phyloP scores from a whole-genome alignment of 2,888 invertebrate genomes.

The Arenicola marina region DNA sequence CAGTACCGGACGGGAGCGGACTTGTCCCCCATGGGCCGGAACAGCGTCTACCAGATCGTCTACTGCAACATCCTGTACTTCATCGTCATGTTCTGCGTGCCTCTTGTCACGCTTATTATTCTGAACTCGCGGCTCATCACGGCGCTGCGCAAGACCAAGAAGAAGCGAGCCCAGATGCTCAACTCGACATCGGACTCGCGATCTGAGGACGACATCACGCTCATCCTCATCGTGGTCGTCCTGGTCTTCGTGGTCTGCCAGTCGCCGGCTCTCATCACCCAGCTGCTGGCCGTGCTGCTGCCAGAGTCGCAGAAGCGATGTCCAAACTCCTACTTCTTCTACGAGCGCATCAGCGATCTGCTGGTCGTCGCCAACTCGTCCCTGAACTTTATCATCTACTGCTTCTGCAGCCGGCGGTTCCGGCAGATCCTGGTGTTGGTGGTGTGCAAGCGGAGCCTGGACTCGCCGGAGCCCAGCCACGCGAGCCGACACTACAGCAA shows the following conservation, averaged over 20 bases:
- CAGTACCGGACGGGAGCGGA: background rate
- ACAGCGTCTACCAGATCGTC: conserved; percentile 30
- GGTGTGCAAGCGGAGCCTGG: conserved; percentile 15
- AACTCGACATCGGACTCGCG: conserved; percentile 14
- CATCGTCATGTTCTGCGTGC: conserved; percentile 35
- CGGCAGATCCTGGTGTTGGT: conserved; percentile 29
- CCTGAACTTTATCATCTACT: conserved; percentile 39
- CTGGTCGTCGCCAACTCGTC: conserved; percentile 37
- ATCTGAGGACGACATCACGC: conserved; percentile 39
- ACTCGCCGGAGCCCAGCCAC: conserved; percentile 6
- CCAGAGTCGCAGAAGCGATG: conserved; percentile 11
- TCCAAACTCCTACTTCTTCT: conserved; percentile 34
- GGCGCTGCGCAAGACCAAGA: conserved; percentile 31
- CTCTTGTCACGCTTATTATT: conserved; percentile 31
- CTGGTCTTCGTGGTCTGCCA: conserved; percentile 38
- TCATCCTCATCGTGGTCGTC: conserved; percentile 37
- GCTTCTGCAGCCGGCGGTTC: conserved; percentile 36
- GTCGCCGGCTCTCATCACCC: conserved; percentile 37
- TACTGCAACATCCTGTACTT: conserved; percentile 33
- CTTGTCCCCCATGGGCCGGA: conserved; percentile 9
- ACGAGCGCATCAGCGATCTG: conserved; percentile 37
- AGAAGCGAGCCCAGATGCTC: conserved; percentile 31
- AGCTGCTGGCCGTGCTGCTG: conserved; percentile 26
- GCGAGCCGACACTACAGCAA: background rate
- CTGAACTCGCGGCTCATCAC: conserved; percentile 33